phyloP scores from a whole-genome alignment of 2,113 vertebrate species.

The Desmodus rotundus region DNA sequence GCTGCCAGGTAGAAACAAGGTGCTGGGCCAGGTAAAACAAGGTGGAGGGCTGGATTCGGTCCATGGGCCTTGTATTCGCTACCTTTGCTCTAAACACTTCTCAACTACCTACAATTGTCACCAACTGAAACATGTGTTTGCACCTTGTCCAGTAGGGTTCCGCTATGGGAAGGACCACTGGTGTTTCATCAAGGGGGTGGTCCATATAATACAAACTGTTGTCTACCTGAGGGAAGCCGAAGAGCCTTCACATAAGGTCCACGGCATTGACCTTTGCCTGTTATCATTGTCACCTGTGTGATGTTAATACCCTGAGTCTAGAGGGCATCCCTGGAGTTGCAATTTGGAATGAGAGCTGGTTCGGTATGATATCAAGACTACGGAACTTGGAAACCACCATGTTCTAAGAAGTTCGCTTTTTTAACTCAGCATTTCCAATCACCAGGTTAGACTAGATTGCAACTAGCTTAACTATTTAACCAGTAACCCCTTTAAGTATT shows the following conservation, averaged over 20 bases:
- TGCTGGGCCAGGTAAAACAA: too few relatives aligned
- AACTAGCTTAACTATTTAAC: background rate
- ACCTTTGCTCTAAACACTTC: background rate
- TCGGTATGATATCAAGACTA: background rate
- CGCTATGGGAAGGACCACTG: background rate
- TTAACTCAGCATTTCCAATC: background rate
- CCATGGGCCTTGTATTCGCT: too few relatives aligned
- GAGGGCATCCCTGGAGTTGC: background rate
- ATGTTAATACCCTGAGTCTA: background rate
- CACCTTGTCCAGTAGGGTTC: background rate
- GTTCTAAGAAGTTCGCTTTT: background rate
- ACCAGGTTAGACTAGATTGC: background rate
- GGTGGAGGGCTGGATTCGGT: too few relatives aligned
- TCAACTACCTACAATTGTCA: conserved; percentile 3
- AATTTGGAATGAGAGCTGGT: background rate
- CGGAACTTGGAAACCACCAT: background rate
- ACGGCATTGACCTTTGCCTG: background rate
- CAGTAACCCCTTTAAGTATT: background rate
- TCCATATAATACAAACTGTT: background rate
- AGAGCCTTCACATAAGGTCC: background rate
- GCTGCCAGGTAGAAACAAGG: too few relatives aligned
- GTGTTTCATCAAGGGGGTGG: conserved; percentile 28
- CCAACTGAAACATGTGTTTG: conserved; percentile 8
- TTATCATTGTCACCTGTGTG: background rate
- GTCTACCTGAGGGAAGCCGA: background rate